Percentiles rank a stretch among this genome's conserved stretches.
phyloP scores from a whole-genome alignment of 2,113 vertebrate genomes.

The Sylvietta virens region DNA sequence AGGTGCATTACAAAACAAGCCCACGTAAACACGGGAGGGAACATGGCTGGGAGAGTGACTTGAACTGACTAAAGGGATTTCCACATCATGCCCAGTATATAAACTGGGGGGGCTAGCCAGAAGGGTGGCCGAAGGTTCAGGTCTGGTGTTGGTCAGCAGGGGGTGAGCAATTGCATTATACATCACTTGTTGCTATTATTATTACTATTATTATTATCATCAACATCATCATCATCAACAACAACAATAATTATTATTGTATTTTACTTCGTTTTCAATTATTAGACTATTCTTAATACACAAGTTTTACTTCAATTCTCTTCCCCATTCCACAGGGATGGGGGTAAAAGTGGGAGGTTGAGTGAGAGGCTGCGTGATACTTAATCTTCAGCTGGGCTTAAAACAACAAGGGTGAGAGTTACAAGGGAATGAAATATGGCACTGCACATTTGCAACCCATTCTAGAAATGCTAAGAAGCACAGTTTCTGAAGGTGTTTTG shows the following conservation, averaged over 20 bases:
- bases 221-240: fast-evolving
- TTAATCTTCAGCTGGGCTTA: not conserved
- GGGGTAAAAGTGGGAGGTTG: not conserved
- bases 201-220: not conserved
- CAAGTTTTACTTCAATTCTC: not conserved
- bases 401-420: not conserved
- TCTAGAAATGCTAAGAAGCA: not conserved
- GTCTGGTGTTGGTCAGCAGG: not conserved
- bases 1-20: not conserved
- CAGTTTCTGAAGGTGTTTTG: not conserved
- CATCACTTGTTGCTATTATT: not conserved
- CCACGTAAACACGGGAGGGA: not conserved
- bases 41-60: not conserved
- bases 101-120: fast-evolving
- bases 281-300: not conserved
- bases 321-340: not conserved
- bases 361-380: fast-evolving
- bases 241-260: not conserved
- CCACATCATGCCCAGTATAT: not conserved
- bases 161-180: not conserved
- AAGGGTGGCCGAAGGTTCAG: fast-evolving
- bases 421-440: not conserved
- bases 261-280: not conserved
- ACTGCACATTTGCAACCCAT: not conserved
- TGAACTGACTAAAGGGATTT: not conserved